phyloP scores from a whole-genome alignment of 2,113 vertebrate genomes.

The Alaudala cheleensis region DNA sequence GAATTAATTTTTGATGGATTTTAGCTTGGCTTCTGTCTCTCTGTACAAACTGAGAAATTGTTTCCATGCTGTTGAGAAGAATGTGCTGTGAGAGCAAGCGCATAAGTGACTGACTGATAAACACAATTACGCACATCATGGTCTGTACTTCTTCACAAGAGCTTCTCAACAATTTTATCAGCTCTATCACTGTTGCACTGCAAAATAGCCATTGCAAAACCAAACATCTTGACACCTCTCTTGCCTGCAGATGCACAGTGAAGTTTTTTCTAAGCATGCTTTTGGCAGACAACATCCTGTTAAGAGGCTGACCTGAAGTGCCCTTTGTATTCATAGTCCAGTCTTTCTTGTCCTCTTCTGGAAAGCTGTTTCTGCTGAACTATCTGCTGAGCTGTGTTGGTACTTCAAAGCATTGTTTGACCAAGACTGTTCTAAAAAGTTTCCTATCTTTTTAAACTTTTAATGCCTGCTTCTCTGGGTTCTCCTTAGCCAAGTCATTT shows the following conservation, averaged over 20 bases:
- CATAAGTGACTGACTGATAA: not conserved
- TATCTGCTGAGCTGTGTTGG: not conserved
- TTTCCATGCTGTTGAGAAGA: not conserved
- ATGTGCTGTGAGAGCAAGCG: not conserved
- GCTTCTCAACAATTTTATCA: not conserved
- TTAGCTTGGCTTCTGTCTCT: not conserved
- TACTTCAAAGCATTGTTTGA: not conserved
- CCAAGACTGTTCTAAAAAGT: not conserved
- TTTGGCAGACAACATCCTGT: not conserved
- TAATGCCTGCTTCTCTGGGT: not conserved
- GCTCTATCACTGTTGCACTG: not conserved
- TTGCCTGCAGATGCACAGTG: not conserved
- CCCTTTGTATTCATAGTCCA: not conserved
- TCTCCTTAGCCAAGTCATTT: not conserved
- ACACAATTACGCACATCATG: not conserved
- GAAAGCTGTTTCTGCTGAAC: not conserved
- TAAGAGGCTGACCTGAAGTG: not conserved
- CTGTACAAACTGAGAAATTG: not conserved
- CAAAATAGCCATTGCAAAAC: not conserved
- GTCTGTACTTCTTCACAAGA: not conserved
- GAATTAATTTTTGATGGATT: conserved; percentile 14
- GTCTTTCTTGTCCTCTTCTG: not conserved
- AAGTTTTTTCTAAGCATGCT: not conserved
- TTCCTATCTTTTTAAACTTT: not conserved
- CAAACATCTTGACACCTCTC: not conserved